Base-by-base conservation (phyloP, 2,797 vertebrate species). In the Lutjanus argentimaculatus region DNA sequence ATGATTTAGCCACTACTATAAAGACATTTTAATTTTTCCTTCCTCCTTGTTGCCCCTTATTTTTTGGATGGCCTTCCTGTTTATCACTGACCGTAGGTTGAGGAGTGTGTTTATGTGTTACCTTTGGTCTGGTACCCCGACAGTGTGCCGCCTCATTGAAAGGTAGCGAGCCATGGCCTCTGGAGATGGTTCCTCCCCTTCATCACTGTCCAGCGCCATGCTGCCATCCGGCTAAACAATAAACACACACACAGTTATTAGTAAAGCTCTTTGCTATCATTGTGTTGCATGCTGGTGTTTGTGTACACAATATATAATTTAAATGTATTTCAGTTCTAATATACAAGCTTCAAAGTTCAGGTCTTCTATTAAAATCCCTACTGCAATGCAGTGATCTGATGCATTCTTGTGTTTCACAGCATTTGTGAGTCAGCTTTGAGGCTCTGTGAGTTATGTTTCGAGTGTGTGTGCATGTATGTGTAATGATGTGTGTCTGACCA, bases 141-240 rank as follows among this genome's bases (percentile, higher is more conserved):
- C 99, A 0, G 99, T 99, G 95, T 99, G 98, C 77, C 99, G 96
- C 85, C 99, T 96, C 99, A 99, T 99, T 0, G 98, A 99, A 40
- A 99, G 96, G 87, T 99, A 99, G 10, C 99, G 97, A 30, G 99
- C 98, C 97, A 99, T 95, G 4, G 99, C 99, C 90, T 99, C 99
- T 0, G 98, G 99, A 22, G 97, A 99, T 0, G 99, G 99, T 65
- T 99, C 99, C 77, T 99, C 99, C 21, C 97, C 98, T 93, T 99
- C 98, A 59, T 99, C 99, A 0, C 98, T 99, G 92, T 99, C 99
- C 91, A 99, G 56, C 75, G 97, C 97, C 97, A 99, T 97, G 0
- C 95, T 95, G 67, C 97, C 97, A 0, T 99, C 97, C 19, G 98
- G 96, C 98, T 99, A 82, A 67, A 83, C 13, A 75, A 73, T 1